Conservation (phyloP, 2,113 vertebrate species). For the Fulica atra region DNA sequence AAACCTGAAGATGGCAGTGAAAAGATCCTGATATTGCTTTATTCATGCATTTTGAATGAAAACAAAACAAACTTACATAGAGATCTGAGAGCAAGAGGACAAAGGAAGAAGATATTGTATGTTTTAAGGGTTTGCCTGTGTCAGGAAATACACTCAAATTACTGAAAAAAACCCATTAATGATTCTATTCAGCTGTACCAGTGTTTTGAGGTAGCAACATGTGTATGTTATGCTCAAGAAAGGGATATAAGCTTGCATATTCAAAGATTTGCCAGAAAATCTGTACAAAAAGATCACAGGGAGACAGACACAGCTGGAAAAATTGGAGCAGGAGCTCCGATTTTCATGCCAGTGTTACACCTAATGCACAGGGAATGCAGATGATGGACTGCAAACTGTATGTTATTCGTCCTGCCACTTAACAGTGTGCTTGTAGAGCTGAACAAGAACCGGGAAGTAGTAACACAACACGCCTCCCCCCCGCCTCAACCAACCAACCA, state of each 20-base stretch:
- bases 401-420: constrained; percentile 38
- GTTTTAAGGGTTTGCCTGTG: neutral
- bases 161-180: neutral
- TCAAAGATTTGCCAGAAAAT: constrained; percentile 71
- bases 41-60: constrained; percentile 68
- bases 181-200: constrained; percentile 42
- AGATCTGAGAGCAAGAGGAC: neutral
- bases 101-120: neutral
- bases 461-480: neutral
- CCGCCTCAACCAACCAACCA: neutral
- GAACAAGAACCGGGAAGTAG: neutral
- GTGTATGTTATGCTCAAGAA: constrained; percentile 23
- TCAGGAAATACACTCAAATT: constrained; percentile 40
- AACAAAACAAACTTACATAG: constrained; percentile 46
- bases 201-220: constrained; percentile 28
- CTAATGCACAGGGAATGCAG: constrained; percentile 76
- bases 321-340: constrained; percentile 71
- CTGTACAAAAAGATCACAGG: constrained; percentile 77
- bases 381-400: constrained; percentile 60
- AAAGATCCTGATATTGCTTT: constrained; percentile 59
- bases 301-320: constrained; percentile 80
- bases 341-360: constrained; percentile 74
- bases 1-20: constrained; percentile 56
- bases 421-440: neutral
- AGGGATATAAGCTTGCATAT: constrained; percentile 45